A percentile compares a stretch with the other conserved stretches of the same genome.
phyloP scores from a whole-genome alignment of 1,140 invertebrate genomes.

The Halyomorpha halys region DNA sequence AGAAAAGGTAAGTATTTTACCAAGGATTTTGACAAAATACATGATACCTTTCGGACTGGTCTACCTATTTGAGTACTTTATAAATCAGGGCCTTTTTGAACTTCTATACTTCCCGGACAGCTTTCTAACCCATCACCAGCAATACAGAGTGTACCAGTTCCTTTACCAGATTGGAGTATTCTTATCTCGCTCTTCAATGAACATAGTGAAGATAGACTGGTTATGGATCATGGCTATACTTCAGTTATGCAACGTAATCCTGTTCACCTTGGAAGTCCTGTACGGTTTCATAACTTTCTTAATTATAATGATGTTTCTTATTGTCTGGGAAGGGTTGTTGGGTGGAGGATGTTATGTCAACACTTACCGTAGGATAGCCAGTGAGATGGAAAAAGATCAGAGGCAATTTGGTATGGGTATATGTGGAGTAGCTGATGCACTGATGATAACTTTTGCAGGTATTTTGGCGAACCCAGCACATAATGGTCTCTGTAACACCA shows the following conservation, averaged over 20 bases:
- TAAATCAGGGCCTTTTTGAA: conserved; percentile 80
- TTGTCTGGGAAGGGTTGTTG: conserved; percentile 69
- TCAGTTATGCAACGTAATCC: conserved; percentile 55
- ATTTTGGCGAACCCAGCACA: conserved; percentile 60
- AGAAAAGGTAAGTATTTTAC: conserved; percentile 49
- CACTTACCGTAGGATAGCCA: conserved; percentile 66
- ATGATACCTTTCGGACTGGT: conserved; percentile 71
- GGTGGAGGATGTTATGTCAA: conserved; percentile 82
- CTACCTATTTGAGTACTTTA: conserved; percentile 82
- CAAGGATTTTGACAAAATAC: conserved; percentile 51
- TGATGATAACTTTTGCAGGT: conserved; percentile 64
- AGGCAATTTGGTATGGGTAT: conserved; percentile 57
- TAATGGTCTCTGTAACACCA: conserved; percentile 54
- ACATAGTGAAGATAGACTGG: conserved; percentile 53
- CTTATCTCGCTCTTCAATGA: conserved; percentile 73
- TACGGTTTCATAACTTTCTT: conserved; percentile 61
- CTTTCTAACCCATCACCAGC: conserved; percentile 49
- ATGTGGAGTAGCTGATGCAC: conserved; percentile 58
- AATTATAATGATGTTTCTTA: conserved; percentile 58
- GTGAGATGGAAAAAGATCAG: conserved; percentile 52
- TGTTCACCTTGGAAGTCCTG: conserved; percentile 55
- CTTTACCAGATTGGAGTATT: conserved; percentile 82
- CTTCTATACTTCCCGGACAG: conserved; percentile 58
- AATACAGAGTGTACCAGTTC: conserved; percentile 78
- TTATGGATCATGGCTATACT: conserved; percentile 68